phyloP scores from a whole-genome alignment of 92 coral and sea anemone species.

The Anthopleura xanthogrammica region DNA sequence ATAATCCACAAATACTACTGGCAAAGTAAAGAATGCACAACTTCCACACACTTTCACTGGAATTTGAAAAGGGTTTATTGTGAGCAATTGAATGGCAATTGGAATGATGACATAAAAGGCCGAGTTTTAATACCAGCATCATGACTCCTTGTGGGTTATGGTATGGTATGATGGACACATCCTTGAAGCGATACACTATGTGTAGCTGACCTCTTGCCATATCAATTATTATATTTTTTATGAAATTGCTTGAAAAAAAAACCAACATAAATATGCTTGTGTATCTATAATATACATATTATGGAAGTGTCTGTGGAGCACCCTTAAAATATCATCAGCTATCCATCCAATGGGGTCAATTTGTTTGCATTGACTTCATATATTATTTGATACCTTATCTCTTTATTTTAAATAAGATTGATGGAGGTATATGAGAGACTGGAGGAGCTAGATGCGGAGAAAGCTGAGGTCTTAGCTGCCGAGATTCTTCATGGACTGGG shows the following conservation, averaged over 20 bases:
- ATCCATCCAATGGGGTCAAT: no score
- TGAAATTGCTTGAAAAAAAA: no score
- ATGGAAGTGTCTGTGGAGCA: no score
- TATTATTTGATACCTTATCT: background rate
- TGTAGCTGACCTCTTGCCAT: conserved; percentile 52
- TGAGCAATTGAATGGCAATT: conserved; percentile 4
- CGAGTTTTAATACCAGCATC: conserved; percentile 75
- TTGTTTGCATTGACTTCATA: background rate
- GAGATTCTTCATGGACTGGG: conserved; percentile 96
- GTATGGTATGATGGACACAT: conserved; percentile 72
- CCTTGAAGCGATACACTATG: conserved; percentile 66
- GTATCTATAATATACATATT: no score
- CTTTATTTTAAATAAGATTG: conserved; percentile 42
- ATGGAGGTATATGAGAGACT: conserved; percentile 91
- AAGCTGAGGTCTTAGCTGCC: conserved; percentile 86
- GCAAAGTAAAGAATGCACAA: no score
- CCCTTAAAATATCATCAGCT: no score
- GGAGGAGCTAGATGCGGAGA: conserved; percentile 94
- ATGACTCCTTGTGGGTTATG: conserved; percentile 1
- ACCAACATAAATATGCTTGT: no score
- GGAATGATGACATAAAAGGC: conserved; percentile 91
- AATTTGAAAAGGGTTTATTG: no score
- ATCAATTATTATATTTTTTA: background rate
- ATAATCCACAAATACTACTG: no score
- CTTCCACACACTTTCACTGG: no score